These are phyloP conservation scores for Diogma glabrata DNA, from an alignment of 2,888 invertebrate species.

Conservation along the genomic window DNA sequence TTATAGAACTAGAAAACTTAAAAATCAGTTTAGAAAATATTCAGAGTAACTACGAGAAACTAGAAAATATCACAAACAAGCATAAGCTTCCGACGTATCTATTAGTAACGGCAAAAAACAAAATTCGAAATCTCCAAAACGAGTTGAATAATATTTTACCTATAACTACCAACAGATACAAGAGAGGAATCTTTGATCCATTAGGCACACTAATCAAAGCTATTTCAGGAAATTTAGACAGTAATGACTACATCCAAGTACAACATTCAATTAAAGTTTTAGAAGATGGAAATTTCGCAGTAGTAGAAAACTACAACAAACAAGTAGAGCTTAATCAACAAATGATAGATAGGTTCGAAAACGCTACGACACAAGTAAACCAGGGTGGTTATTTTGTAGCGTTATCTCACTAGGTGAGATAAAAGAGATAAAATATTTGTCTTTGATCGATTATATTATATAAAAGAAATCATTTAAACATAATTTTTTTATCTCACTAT, in stretches of 20 bases:
- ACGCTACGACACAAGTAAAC: neutral
- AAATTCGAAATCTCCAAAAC: neutral
- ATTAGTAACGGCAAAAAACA: neutral
- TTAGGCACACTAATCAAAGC: neutral
- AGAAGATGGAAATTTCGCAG: neutral
- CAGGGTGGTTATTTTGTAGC: no score
- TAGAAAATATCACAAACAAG: neutral
- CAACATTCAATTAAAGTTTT: no score
- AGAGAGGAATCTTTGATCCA: conserved; percentile 1
- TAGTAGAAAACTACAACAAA: neutral
- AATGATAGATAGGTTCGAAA: conserved; percentile 7
- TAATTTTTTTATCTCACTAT: no score
- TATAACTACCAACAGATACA: neutral
- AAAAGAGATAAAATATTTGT: no score
- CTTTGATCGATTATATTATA: no score
- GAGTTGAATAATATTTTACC: conserved; percentile 1
- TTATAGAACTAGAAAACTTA: neutral
- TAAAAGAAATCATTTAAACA: no score
- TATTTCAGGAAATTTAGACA: neutral
- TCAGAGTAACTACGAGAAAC: neutral
- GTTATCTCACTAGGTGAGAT: no score
- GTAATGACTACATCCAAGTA: neutral
- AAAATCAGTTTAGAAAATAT: neutral
- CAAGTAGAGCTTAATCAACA: neutral
- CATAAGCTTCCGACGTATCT: neutral